Evolutionary conservation across 1,140 invertebrate species (phyloP), one percentile per base, ranked within the genome.

Genomic region (Popillia japonica): DNA sequence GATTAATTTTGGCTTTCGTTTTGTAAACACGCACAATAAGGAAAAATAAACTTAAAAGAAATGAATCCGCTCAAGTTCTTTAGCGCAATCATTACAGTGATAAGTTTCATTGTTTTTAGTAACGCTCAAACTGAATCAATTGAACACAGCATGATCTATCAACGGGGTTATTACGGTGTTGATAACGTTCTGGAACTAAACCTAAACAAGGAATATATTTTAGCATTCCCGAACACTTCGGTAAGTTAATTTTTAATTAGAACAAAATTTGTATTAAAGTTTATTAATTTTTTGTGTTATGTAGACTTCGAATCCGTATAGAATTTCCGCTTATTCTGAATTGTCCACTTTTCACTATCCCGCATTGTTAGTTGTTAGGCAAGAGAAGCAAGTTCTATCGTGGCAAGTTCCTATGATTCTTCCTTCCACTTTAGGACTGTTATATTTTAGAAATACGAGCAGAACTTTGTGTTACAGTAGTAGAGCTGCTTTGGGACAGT

Each of bases 331-430:
- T 2, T 83, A 79, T 75, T 82, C 82, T 40, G 23, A 0, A 0
- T 72, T 80, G 76, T 78, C 82, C 0, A 74, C 9, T 8, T 23
- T 74, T 4, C 6, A 64, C 0, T 73, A 77, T 76, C 85, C 85
- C 14, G 78, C 86, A 23, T 75, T 85, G 27, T 73, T 86, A 22
- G 84, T 86, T n/a, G 83, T 82, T 1, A 48, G 84, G 42, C 84
- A 86, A 77, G 80, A 82, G 61, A 79, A 78, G 86, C 87, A 88
- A 44, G 90, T 93, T 2, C 85, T 92, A 42, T 93, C 92, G 3
- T 94, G 92, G 92, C 90, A 92, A 80, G 82, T 94, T 8, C 93
- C 93, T 7, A 86, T 93, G 79, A 78, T 89, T 22, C 87, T 92
- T 89, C 91, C 81, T 88, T 89, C 0, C 83, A 85, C 6, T 81